Evolutionary conservation across 2,888 invertebrate species (phyloP), one percentile per base, ranked within the genome.

Genomic region (Hydriomena furcata): DNA sequence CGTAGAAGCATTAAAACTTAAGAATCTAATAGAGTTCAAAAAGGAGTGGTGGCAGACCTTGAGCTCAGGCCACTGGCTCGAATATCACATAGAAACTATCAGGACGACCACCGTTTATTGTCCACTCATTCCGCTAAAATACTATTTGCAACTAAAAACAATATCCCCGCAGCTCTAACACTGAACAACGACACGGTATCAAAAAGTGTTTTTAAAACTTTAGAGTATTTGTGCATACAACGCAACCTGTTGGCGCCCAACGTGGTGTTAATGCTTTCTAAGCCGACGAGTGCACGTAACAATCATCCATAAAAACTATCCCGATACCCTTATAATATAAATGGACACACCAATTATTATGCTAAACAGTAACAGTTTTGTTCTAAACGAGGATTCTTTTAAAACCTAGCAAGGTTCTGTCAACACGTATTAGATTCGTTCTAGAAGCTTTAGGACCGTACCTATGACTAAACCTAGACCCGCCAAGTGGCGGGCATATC

Each of bases 21-120:
- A 76, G 53, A 70, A 76, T 66, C 82, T 84, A 84, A 69, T 66
- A 83, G 74, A 82, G 77, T 74, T 77, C 75, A 72, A 81, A 51
- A n/a, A 58, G 52, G 64, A 61, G 61, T 76, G 79, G 82, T 79
- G 79, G 82, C 66, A 53, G 73, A 66, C 67, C 77, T 64, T 57
- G 58, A 64, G 44, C 47, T 43, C 36, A 51, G 52, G 60, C 65
- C 65, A 65, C 70, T 72, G 72, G 74, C 74, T 72, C 65, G 55
- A 60, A 66, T 83, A 84, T 84, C 83, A 82, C 86, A 84, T 73
- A 68, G 61, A 69, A 70, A 61, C 64, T 70, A 71, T 68, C 70
- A 71, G 75, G 76, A 74, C 75, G 66, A 78, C 83, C 82, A 81
- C 80, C 79, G 55, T 88, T n/a, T 88, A 89, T 88, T 89, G 89